Conservation (phyloP, 2,113 vertebrate genomes). For the Varanus salvator region DNA sequence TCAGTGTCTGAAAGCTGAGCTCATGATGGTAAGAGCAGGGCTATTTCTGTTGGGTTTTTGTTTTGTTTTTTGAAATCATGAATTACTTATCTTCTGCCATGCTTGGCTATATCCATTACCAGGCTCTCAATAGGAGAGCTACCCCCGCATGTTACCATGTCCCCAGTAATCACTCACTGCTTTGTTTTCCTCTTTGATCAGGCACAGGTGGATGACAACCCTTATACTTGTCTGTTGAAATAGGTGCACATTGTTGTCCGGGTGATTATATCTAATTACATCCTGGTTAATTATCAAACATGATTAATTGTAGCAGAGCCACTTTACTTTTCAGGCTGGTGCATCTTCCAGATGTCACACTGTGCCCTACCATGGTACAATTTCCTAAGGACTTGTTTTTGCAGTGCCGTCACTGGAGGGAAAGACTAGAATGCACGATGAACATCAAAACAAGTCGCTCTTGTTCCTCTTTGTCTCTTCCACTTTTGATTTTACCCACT, state of each 20-base stretch:
- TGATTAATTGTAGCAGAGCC: constrained; percentile 74
- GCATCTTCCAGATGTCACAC: constrained; percentile 74
- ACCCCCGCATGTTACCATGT: constrained; percentile 63
- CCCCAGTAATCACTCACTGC: constrained; percentile 66
- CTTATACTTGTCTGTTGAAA: constrained; percentile 71
- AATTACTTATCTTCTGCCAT: constrained; percentile 75
- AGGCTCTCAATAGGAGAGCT: constrained; percentile 65
- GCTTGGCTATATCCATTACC: constrained; percentile 66
- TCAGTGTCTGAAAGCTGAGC: constrained; percentile 62
- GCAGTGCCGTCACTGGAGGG: not conserved
- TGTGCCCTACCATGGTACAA: not conserved
- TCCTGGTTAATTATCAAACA: constrained; percentile 78
- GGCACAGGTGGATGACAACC: constrained; percentile 76
- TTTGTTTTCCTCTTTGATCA: constrained; percentile 74
- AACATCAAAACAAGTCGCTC: constrained; percentile 1
- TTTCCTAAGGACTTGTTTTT: constrained; percentile 54
- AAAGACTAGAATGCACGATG: not conserved
- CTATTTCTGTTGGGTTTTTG: not conserved
- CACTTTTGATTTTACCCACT: not conserved
- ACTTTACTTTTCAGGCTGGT: constrained; percentile 60
- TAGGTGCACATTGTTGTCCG: constrained; percentile 74
- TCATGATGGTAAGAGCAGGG: constrained; percentile 52
- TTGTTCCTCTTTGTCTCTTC: constrained; percentile 22
- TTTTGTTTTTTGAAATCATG: constrained; percentile 59
- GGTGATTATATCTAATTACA: constrained; percentile 83